These are phyloP conservation scores for Mythimna lalbum DNA, from an alignment of 2,888 invertebrate genomes.

Conservation along the genomic window DNA sequence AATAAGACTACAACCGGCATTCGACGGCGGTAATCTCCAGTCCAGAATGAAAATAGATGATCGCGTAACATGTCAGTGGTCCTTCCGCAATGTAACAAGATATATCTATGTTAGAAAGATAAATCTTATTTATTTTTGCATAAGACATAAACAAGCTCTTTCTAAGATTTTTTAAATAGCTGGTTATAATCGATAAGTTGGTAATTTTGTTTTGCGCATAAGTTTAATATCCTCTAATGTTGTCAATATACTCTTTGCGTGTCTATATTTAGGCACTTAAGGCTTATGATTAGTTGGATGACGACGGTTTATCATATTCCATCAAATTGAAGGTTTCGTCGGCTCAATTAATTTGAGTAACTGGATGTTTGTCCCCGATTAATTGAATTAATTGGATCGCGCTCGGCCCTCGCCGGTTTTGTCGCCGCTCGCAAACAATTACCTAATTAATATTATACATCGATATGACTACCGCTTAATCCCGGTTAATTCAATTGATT, in stretches of 20 bases:
- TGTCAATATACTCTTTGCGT: slow-evolving; percentile 22
- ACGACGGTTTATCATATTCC: slow-evolving; percentile 51
- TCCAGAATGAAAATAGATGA: slow-evolving; percentile 41
- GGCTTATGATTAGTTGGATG: slow-evolving; percentile 30
- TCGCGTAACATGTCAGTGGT: slow-evolving; percentile 9
- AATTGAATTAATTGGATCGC: slow-evolving; percentile 71
- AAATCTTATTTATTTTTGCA: not conserved
- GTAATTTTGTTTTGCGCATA: not conserved
- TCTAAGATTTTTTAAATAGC: not conserved
- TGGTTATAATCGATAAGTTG: not conserved
- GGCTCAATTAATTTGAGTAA: slow-evolving; percentile 67
- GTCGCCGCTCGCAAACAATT: slow-evolving; percentile 57
- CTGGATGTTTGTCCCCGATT: slow-evolving; percentile 67
- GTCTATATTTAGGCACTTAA: slow-evolving; percentile 25
- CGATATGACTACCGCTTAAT: slow-evolving; percentile 28
- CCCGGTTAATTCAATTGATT: slow-evolving; percentile 30
- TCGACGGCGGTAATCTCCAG: slow-evolving; percentile 10
- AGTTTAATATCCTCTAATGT: slow-evolving; percentile 22
- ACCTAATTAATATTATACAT: slow-evolving; percentile 65
- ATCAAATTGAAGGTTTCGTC: slow-evolving; percentile 61
- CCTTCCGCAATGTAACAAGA: slow-evolving; percentile 35
- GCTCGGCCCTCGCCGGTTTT: slow-evolving; percentile 52
- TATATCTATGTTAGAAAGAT: not conserved
- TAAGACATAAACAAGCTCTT: not conserved
- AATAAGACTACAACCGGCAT: slow-evolving; percentile 23